Conservation (phyloP, 2,113 vertebrate species). For the Grammomys surdaster region DNA sequence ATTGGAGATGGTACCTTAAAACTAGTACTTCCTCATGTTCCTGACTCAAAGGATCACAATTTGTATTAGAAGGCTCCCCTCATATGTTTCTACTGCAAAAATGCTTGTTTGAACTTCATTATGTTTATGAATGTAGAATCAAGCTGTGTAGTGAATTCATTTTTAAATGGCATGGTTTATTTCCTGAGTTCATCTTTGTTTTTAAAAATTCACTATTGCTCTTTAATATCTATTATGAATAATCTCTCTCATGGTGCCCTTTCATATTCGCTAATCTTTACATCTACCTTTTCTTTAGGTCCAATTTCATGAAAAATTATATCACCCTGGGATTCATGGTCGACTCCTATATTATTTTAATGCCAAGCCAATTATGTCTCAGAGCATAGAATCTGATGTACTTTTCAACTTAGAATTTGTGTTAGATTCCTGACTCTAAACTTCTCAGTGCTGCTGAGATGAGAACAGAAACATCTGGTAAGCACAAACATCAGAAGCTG, state of each 20-base stretch:
- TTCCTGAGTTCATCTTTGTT: constrained; percentile 52
- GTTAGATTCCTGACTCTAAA: constrained; percentile 15
- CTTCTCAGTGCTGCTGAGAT: neutral
- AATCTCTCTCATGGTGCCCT: constrained; percentile 51
- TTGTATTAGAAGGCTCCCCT: neutral
- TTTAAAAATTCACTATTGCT: constrained; percentile 29
- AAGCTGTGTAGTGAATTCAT: constrained; percentile 62
- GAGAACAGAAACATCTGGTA: constrained; percentile 55
- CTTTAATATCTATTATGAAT: constrained; percentile 70
- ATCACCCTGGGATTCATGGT: constrained; percentile 38
- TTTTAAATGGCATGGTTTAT: constrained; percentile 61
- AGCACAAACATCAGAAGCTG: constrained; percentile 2
- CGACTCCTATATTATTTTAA: constrained; percentile 58
- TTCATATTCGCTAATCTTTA: constrained; percentile 56
- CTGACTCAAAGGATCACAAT: neutral
- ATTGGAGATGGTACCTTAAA: neutral
- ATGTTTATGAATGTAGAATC: constrained; percentile 63
- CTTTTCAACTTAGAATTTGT: constrained; percentile 55
- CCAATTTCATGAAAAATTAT: constrained; percentile 76
- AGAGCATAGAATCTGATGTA: constrained; percentile 47
- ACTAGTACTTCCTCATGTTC: neutral
- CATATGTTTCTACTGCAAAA: neutral
- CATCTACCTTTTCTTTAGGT: constrained; percentile 63
- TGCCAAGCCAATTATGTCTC: constrained; percentile 65
- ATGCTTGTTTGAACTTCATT: constrained; percentile 53